Conservation (phyloP, 2,113 vertebrate genomes). For the Heteronetta atricapilla region DNA sequence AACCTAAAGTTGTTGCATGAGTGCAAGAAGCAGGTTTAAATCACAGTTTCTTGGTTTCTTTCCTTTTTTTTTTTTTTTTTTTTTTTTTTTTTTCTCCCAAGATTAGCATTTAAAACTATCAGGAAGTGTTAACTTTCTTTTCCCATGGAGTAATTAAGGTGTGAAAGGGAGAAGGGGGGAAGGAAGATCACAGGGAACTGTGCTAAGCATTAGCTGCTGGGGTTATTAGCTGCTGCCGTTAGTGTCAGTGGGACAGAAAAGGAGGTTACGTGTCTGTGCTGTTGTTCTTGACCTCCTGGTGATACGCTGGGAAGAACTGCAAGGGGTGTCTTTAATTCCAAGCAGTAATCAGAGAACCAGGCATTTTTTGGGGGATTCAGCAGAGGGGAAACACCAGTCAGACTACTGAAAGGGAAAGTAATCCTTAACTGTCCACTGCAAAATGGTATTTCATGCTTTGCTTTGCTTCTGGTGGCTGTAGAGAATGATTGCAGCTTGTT, state of each 20-base stretch:
- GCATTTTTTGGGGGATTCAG: not conserved
- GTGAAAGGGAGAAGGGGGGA: rapidly evolving
- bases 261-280: rapidly evolving
- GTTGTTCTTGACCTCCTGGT: not conserved
- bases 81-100: not conserved
- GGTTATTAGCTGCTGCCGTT: not conserved
- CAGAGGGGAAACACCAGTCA: not conserved
- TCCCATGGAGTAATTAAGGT: not conserved
- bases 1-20: not conserved
- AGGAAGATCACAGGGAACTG: not conserved
- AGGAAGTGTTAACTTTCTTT: not conserved
- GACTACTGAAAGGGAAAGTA: not conserved
- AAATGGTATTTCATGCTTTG: not conserved
- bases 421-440: not conserved
- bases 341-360: not conserved
- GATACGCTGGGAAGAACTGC: not conserved
- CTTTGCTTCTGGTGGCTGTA: not conserved
- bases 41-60: not conserved
- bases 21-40: not conserved
- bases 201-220: not conserved
- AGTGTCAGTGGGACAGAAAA: not conserved
- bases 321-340: not conserved
- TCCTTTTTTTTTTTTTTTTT: not conserved
- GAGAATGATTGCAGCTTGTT: not conserved
- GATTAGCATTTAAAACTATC: not conserved